Percentiles rank a stretch among this genome's conserved stretches.
phyloP scores from a whole-genome alignment of 2,113 vertebrate species.

The Zonotrichia leucophrys region DNA sequence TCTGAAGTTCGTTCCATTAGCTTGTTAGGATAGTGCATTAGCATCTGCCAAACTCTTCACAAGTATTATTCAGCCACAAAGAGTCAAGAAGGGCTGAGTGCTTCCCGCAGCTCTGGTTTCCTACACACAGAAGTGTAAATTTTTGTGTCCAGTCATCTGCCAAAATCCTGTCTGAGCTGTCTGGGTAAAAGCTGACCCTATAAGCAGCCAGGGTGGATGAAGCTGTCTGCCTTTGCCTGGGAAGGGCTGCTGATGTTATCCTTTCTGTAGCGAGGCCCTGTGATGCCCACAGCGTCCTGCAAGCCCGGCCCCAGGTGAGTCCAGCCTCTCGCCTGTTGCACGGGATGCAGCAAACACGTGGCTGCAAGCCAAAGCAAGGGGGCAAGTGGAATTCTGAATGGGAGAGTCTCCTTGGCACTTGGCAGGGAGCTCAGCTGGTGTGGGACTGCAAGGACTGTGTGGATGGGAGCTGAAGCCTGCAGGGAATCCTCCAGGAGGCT shows the following conservation, averaged over 20 bases:
- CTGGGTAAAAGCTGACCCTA: background rate
- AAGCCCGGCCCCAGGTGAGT: rapidly evolving
- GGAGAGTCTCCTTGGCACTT: background rate
- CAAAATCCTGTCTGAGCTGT: background rate
- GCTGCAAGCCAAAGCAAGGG: background rate
- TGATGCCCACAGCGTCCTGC: rapidly evolving
- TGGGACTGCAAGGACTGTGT: rapidly evolving
- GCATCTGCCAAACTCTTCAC: background rate
- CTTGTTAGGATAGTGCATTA: background rate
- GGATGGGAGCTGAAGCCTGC: background rate
- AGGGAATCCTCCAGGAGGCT: background rate
- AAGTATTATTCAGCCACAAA: background rate
- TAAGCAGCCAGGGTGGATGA: background rate
- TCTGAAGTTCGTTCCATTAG: background rate
- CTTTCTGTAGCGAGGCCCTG: rapidly evolving
- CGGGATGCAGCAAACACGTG: rapidly evolving
- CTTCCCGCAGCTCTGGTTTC: background rate
- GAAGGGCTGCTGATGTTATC: background rate
- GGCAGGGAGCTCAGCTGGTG: rapidly evolving
- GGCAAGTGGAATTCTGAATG: background rate
- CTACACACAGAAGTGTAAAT: rapidly evolving
- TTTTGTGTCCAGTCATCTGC: background rate
- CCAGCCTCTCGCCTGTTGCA: background rate
- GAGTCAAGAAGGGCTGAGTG: background rate
- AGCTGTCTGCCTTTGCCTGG: background rate